Evolutionary conservation across 1,140 invertebrate species (phyloP), one percentile per base, ranked within the genome.

Genomic region (Idris sp.): DNA sequence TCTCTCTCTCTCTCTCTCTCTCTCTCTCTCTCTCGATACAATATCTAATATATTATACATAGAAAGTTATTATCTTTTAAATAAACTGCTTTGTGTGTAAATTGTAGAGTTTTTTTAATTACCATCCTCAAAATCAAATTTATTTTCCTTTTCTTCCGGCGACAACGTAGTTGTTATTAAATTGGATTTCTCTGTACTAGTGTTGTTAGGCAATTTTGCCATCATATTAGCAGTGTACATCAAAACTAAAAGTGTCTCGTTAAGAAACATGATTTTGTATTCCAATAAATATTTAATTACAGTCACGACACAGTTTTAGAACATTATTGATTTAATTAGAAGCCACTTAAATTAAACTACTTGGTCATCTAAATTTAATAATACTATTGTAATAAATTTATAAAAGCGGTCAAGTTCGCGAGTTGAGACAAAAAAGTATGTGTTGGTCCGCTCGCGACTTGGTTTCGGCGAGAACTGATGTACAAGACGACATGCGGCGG

Each of bases 71-170:
- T n/a, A n/a, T n/a, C n/a, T n/a, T n/a, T n/a, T n/a, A n/a, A n/a
- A n/a, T n/a, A n/a, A n/a, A n/a, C n/a, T n/a, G n/a, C n/a, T n/a
- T n/a, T n/a, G n/a, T n/a, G n/a, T n/a, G n/a, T n/a, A n/a, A n/a
- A n/a, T n/a, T n/a, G n/a, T n/a, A n/a, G n/a, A n/a, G n/a, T n/a
- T n/a, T n/a, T n/a, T n/a, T 9, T 25, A 2, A 26, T 75, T 72
- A 86, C 86, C 81, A 48, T 87, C 86, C 25, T 82, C 78, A 4
- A 85, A 78, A 14, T 83, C 81, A 9, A 86, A 85, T 51, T 78
- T 81, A 26, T 84, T 85, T 4, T 83, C 82, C 10, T 79, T 54
- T 10, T 86, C 80, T 13, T 84, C 81, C 0, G 82, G 81, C 0
- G 80, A 81, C 40, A 84, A 46, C 0, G 82, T 86, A 4, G 83